Percentiles rank a stretch among this genome's conserved stretches.
These are phyloP conservation scores for Collichthys lucidus DNA, from an alignment of 2,113 vertebrate species.

Conservation along the genomic window DNA sequence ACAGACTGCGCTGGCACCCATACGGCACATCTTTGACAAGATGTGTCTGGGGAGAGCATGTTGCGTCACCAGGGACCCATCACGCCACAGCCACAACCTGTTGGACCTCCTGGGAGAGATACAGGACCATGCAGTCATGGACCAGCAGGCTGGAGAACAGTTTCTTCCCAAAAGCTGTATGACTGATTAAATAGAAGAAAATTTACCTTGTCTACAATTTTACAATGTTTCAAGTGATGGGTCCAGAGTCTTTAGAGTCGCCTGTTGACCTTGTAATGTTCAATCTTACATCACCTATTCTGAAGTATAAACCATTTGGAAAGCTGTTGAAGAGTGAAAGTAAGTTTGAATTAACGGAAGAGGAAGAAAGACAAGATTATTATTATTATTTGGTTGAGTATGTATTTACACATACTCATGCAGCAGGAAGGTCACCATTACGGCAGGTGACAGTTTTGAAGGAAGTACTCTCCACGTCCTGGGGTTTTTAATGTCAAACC, in stretches of 20 bases:
- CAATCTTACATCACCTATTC: neutral
- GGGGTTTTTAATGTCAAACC: neutral
- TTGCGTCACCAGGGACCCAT: too few species aligned
- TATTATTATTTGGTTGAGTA: too few species aligned
- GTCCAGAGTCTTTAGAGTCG: neutral
- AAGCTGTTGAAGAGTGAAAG: neutral
- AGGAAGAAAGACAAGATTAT: neutral
- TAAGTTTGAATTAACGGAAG: neutral
- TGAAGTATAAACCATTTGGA: neutral
- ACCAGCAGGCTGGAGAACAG: too few species aligned
- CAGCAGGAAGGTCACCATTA: neutral
- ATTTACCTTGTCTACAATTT: neutral
- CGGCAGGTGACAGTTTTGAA: neutral
- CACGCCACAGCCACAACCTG: too few species aligned
- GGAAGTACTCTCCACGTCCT: neutral
- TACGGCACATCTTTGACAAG: too few species aligned
- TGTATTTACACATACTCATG: neutral
- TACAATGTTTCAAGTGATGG: neutral
- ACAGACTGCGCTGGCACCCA: too few species aligned
- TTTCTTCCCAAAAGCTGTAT: too few species aligned
- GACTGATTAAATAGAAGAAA: too few species aligned
- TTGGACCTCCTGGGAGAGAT: too few species aligned
- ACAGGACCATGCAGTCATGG: too few species aligned
- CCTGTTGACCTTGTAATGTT: neutral
- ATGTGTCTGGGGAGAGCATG: too few species aligned